phyloP scores from a whole-genome alignment of 2,888 invertebrate species.

The Drosophila borealis region DNA sequence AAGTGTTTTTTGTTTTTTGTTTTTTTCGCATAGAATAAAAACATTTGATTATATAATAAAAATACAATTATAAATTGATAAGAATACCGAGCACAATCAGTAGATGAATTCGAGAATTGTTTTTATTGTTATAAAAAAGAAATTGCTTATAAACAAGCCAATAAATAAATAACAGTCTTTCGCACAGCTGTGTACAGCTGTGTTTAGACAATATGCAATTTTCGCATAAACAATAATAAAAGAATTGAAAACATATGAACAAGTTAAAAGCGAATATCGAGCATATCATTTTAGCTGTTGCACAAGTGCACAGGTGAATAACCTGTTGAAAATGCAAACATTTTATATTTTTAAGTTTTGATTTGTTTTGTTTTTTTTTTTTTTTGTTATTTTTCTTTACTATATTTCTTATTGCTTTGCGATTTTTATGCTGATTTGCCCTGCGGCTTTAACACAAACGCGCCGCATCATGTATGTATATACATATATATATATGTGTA shows the following conservation, averaged over 20 bases:
- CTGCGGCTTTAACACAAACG: constrained; percentile 6
- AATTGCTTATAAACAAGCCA: constrained; percentile 15
- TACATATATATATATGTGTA: not conserved
- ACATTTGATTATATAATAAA: constrained; percentile 1
- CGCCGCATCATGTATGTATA: constrained; percentile 3
- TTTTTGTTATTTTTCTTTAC: not conserved
- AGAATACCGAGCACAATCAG: constrained; percentile 19
- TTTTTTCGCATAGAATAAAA: not conserved
- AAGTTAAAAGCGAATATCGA: constrained; percentile 1
- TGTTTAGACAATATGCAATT: constrained; percentile 3
- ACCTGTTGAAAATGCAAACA: constrained; percentile 37
- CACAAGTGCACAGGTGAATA: constrained; percentile 43
- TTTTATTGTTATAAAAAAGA: constrained; percentile 12
- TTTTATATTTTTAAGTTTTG: not conserved
- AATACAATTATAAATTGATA: constrained; percentile 17
- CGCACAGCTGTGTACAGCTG: constrained; percentile 7
- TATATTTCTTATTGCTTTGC: not conserved
- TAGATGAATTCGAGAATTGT: constrained; percentile 3
- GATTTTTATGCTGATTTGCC: constrained; percentile 9
- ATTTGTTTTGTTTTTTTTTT: not conserved
- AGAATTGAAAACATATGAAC: constrained; percentile 1
- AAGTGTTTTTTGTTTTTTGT: constrained; percentile 4
- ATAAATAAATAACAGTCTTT: constrained; percentile 10
- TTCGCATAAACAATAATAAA: constrained; percentile 11
- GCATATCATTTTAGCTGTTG: constrained; percentile 13